These are phyloP conservation scores for Eupeodes latifasciatus DNA, from an alignment of 2,888 invertebrate species.

Conservation along the genomic window DNA sequence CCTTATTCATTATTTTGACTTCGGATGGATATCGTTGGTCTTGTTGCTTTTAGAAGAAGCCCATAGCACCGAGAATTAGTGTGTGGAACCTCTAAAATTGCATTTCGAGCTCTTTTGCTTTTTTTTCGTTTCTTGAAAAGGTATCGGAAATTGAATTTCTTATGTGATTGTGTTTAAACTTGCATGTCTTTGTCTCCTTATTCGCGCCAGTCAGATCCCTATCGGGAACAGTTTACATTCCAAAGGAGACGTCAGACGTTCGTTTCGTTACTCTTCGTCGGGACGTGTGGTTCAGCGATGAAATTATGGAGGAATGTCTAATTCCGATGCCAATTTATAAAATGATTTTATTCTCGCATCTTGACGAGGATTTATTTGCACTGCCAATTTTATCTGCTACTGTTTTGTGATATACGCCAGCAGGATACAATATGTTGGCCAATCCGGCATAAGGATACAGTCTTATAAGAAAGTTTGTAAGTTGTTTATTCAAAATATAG, in stretches of 20 bases:
- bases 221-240: conserved; percentile 50
- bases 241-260: background rate
- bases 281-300: conserved; percentile 51
- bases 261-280: background rate
- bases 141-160: conserved; percentile 64
- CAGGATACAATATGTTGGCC: conserved; percentile 2
- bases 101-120: conserved; percentile 12
- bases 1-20: conserved; percentile 21
- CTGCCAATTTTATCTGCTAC: conserved; percentile 47
- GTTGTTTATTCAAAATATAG: background rate
- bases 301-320: conserved; percentile 75
- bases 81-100: conserved; percentile 61
- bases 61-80: conserved; percentile 57
- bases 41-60: conserved; percentile 29
- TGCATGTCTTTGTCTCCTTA: conserved; percentile 51
- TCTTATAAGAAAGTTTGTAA: conserved; percentile 30
- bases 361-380: conserved; percentile 72
- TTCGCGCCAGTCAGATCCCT: conserved; percentile 64
- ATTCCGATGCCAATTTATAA: conserved; percentile 74
- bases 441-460: conserved; percentile 37
- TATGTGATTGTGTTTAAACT: conserved; percentile 16
- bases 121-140: conserved; percentile 36
- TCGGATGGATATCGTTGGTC: conserved; percentile 42
- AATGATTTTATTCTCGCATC: conserved; percentile 69
- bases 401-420: background rate